Percentiles rank a stretch among this genome's conserved stretches.
phyloP scores from a whole-genome alignment of 2,888 invertebrate species.

The Eurytoma adleriae region DNA sequence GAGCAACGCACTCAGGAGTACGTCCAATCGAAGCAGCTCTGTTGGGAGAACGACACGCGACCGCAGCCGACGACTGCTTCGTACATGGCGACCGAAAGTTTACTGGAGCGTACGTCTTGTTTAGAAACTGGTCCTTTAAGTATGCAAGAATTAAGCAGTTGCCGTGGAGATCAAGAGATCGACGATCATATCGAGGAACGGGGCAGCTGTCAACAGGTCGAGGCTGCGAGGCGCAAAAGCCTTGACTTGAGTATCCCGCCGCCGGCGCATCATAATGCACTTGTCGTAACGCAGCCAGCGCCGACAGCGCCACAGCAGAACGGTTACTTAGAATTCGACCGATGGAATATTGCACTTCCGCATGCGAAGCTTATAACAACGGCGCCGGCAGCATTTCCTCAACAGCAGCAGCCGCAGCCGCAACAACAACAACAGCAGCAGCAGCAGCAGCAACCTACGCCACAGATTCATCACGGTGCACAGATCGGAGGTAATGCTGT shows the following conservation, averaged over 20 bases:
- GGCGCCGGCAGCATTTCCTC: background rate
- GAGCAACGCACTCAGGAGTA: constrained; percentile 77
- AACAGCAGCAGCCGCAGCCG: constrained; percentile 54
- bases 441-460: constrained; percentile 50
- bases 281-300: constrained; percentile 75
- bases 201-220: constrained; percentile 68
- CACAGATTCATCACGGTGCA: constrained; percentile 1
- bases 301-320: constrained; percentile 81
- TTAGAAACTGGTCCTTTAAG: constrained; percentile 82
- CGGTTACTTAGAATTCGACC: constrained; percentile 87
- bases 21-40: constrained; percentile 65
- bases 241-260: constrained; percentile 82
- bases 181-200: constrained; percentile 50
- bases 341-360: constrained; percentile 84
- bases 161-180: constrained; percentile 79
- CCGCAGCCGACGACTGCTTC: constrained; percentile 61
- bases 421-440: constrained; percentile 27
- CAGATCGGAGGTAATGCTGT: constrained; percentile 29
- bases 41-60: constrained; percentile 72
- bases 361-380: constrained; percentile 69
- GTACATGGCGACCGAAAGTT: constrained; percentile 66
- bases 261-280: constrained; percentile 83
- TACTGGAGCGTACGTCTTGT: constrained; percentile 77
- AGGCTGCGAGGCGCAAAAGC: constrained; percentile 77
- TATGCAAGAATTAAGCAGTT: constrained; percentile 85